Conservation (phyloP, 2,888 invertebrate species). For the Digitonthophagus gazella region DNA sequence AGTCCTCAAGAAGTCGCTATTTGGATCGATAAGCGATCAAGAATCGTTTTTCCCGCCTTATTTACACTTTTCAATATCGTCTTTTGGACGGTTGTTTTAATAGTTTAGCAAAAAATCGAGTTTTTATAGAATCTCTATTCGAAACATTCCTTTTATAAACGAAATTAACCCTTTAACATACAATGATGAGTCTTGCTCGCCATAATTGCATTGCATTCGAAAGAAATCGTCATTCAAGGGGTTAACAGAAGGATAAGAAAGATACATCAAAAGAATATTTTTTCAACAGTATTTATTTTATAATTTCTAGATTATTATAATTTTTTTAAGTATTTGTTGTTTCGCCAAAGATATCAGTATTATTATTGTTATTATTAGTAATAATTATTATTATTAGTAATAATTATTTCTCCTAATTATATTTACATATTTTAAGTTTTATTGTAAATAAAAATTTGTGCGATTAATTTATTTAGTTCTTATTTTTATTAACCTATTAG, state of each 20-base stretch:
- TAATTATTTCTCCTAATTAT: no score
- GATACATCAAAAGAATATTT: background rate
- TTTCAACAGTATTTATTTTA: background rate
- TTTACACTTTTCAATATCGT: constrained; percentile 74
- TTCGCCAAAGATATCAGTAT: background rate
- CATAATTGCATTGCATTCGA: no score
- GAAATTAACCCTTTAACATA: no score
- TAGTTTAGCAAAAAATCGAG: no score
- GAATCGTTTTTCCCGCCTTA: constrained; percentile 73
- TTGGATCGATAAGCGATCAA: constrained; percentile 80
- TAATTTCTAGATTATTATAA: background rate
- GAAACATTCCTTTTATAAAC: no score
- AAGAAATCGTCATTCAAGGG: no score
- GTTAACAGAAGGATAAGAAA: no score
- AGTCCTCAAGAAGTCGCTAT: constrained; percentile 85
- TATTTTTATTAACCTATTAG: background rate
- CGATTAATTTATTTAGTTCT: background rate
- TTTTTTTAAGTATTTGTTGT: background rate
- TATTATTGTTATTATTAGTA: background rate
- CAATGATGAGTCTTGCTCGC: no score
- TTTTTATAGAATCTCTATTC: no score
- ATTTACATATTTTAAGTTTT: no score
- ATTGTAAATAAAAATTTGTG: background rate
- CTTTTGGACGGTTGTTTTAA: constrained; percentile 46
- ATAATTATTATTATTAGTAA: no score